A percentile compares a stretch with the other conserved stretches of the same genome.
Evolutionary conservation across 1,140 invertebrate species (phyloP).

Genomic region (Drosophila novamexicana): DNA sequence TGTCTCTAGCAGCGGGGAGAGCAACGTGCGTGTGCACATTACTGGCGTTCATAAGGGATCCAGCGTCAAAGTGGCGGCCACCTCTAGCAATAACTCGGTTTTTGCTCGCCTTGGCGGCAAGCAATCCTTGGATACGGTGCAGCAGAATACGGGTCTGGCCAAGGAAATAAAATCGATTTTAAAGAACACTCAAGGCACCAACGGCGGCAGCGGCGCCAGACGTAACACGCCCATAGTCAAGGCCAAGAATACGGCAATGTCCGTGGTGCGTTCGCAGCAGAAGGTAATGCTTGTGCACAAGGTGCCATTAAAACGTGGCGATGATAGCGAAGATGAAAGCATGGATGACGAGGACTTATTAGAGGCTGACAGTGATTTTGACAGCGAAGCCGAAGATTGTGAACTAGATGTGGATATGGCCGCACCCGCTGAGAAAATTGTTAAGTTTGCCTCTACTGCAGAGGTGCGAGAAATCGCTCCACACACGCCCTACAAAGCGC

Average conservation of each 20-base stretch:
- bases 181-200: slow-evolving; percentile 66
- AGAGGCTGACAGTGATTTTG: slow-evolving; percentile 30
- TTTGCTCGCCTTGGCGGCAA: slow-evolving; percentile 79
- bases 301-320: slow-evolving; percentile 72
- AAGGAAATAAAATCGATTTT: slow-evolving; percentile 81
- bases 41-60: slow-evolving; percentile 37
- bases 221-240: slow-evolving; percentile 71
- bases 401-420: slow-evolving; percentile 43
- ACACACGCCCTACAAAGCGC: slow-evolving; percentile 43
- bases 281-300: slow-evolving; percentile 83
- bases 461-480: slow-evolving; percentile 82
- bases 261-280: slow-evolving; percentile 55
- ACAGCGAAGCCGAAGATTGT: slow-evolving; percentile 40
- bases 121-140: slow-evolving; percentile 14
- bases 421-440: slow-evolving; percentile 68
- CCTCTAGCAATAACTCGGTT: slow-evolving; percentile 64
- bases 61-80: slow-evolving; percentile 15
- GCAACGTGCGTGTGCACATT: slow-evolving; percentile 58
- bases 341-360: slow-evolving; percentile 53
- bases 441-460: slow-evolving; percentile 79
- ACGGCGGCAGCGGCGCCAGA: slow-evolving; percentile 23
- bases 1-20: slow-evolving; percentile 68
- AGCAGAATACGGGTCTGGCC: slow-evolving; percentile 38
- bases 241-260: slow-evolving; percentile 56
- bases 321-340: slow-evolving; percentile 66